These are phyloP conservation scores for Neosilurus hyrtlii DNA, from an alignment of 2,797 vertebrate genomes.

Conservation along the genomic window DNA sequence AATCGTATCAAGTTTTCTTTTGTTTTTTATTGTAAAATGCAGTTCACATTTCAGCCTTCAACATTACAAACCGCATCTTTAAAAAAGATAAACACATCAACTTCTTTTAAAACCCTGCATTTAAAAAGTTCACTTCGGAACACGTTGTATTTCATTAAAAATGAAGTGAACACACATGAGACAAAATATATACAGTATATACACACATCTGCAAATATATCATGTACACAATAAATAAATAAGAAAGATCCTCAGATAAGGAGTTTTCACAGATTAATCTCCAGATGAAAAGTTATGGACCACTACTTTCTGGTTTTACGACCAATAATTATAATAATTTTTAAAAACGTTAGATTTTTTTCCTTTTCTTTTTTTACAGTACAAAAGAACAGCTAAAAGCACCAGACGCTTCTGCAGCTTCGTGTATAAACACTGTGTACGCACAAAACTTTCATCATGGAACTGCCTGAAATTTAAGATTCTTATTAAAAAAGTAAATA, in stretches of 20 bases:
- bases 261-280: not conserved
- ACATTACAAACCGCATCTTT: not conserved
- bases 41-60: not conserved
- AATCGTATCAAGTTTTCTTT: too few relatives aligned
- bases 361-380: not conserved
- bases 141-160: not conserved
- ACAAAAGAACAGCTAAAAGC: not conserved
- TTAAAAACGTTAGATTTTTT: too few relatives aligned
- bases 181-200: not conserved
- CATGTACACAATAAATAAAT: conserved; percentile 4
- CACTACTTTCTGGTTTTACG: not conserved
- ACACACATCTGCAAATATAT: not conserved
- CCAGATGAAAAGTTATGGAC: not conserved
- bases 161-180: not conserved
- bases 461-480: not conserved
- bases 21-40: too few relatives aligned
- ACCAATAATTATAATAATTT: not conserved
- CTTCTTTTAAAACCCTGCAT: not conserved
- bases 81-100: not conserved
- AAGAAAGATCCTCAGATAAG: not conserved
- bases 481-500: not conserved
- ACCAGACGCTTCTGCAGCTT: not conserved
- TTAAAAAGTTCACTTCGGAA: not conserved
- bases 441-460: not conserved
- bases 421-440: not conserved